phyloP scores from a whole-genome alignment of 2,113 vertebrate genomes.

The Pionites leucogaster region DNA sequence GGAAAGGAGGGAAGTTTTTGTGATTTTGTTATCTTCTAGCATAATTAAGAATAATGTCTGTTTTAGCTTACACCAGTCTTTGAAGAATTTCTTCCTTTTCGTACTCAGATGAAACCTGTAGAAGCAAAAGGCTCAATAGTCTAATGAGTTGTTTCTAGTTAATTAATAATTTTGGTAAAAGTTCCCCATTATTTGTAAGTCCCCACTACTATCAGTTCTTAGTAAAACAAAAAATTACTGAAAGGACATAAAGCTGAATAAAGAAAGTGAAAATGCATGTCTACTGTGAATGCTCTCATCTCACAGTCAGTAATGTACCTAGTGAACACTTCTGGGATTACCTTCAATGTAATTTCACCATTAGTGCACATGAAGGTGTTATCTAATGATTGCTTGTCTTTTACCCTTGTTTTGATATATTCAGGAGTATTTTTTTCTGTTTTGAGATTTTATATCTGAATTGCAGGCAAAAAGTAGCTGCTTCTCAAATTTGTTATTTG shows the following conservation, averaged over 20 bases:
- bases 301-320: not conserved
- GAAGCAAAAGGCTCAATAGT: not conserved
- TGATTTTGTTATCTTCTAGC: not conserved
- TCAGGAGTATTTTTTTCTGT: not conserved
- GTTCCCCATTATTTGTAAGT: not conserved
- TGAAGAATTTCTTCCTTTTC: not conserved
- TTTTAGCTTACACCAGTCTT: not conserved
- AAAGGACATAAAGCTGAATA: not conserved
- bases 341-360: not conserved
- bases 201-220: not conserved
- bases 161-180: not conserved
- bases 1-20: not conserved
- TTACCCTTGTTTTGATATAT: not conserved
- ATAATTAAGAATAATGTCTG: not conserved
- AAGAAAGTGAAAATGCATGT: not conserved
- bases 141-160: not conserved
- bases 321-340: not conserved
- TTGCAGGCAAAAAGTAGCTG: not conserved
- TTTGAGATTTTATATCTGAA: not conserved
- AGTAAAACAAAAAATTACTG: not conserved
- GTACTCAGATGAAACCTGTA: not conserved
- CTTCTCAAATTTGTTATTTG: not conserved
- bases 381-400: not conserved
- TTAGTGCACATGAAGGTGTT: not conserved
- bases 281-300: not conserved